Base-by-base conservation (phyloP, 2,888 invertebrate species). In the Chouioia cunea region DNA sequence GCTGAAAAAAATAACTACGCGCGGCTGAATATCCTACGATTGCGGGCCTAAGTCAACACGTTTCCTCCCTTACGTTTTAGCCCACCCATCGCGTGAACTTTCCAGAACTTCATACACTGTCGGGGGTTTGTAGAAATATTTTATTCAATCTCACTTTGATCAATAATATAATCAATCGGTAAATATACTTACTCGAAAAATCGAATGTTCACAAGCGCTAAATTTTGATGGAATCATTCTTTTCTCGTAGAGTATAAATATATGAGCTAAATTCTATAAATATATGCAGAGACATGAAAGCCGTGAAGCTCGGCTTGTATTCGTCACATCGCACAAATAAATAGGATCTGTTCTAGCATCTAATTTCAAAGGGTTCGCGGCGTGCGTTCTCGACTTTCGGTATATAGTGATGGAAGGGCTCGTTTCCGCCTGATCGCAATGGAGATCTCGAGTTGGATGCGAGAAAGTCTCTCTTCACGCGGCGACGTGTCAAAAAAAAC, bases 31-130 rank as follows among this genome's bases (percentile, higher is more conserved):
- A 57, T 69, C 46, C 27, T 46, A 53, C 52, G 64, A 69, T 64
- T 47, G 23, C 20, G 27, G 27, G 53, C 64, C 63, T 64, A 64
- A 64, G 58, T 64, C 64, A 64, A 69, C 69, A 64, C 56, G 62
- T 68, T 50, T 43, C 53, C 56, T 62, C 67, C 46, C 52, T 54
- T 16, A 12, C 20, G 20, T 15, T 52, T n/a, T 15, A 8, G 67
- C 36, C 62, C 67, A 67, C 67, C 67, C 67, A 67, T 43, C 46
- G 23, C 53, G 59, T 50, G 18, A 44, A 54, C 36, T 56, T 56
- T 47, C 6, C 12, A 10, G 15, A 50, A 48, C 43, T 57, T 47
- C n/a, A n/a, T 23, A 10, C 36, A 22, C 36, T 3, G 1, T 36
- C 36, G 36, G 10, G 27, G 6, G 27, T 6, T 27, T 27, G 27